Evolutionary conservation across 37 sponge, comb jelly and placozoan species (phyloP), one percentile per base, ranked within the genome.

Genomic region (Bolinopsis microptera): DNA sequence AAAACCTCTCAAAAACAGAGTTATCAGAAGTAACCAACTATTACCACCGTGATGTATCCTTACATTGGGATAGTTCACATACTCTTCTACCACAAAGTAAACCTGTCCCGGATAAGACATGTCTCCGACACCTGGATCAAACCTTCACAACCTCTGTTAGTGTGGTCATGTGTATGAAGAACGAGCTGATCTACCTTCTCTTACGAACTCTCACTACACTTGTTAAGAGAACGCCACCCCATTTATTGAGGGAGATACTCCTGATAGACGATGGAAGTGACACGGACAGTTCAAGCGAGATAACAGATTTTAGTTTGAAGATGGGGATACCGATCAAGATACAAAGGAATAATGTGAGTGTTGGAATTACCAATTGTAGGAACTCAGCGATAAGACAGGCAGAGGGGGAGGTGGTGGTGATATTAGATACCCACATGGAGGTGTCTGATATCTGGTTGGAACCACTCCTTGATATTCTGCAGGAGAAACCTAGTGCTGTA

Each of bases 111-210:
- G 61, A 48, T 48, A 48, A 48, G 13, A 48, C 61, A 5, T 48
- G 61, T 48, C 61, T 48, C 61, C 5, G 61, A 48, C 61, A 48
- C 13, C 61, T 48, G 13, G 61, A 48, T 13, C 61, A 48, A 48
- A 48, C 61, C 61, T 48, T 48, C 13, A 48, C 61, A 48, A 18
- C 61, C 5, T 13, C 9, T 48, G 80, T 77, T 3, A 35, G 36
- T 32, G 80, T 77, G 37, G 80, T 77, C 0, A 77, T 77, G 80
- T 77, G 80, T 32, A 32, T 35, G 18, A 77, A 77, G 36, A 77
- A 77, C 80, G 80, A 77, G 21, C 35, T 77, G 36, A 77, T 77
- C 5, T 77, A 77, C 80, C 33, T 77, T 3, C 35, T 77, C 21
- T 32, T 77, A 21, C 27, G 80, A 34, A 77, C 80, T 3, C 34